Evolutionary conservation across 2,113 vertebrate species (phyloP), one percentile per base, ranked within the genome.

Genomic region (Panthera uncia): DNA sequence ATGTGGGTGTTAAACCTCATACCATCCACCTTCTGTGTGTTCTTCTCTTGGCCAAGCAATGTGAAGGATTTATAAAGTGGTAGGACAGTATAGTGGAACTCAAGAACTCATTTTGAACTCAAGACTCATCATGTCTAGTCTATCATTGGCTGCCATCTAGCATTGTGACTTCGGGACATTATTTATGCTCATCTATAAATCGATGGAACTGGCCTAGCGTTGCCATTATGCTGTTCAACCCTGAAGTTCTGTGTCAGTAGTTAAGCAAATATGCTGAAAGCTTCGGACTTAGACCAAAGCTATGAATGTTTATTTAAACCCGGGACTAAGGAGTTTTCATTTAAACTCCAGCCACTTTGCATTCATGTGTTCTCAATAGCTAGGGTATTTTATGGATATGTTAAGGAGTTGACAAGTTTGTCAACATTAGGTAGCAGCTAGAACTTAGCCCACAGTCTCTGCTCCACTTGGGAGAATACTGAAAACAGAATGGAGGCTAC

Each of bases 301-400:
- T 91, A 13, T 66, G 55, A 50, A 82, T 76, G 52, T 41, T 74
- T 80, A 65, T 74, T 94, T 82, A 89, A 96, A 80, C 21, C 38
- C 48, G 31, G 31, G 25, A 52, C 21, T 63, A 68, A 45, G 33
- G 68, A 63, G 13, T 86, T 81, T 89, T 85, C 23, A 25, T 38
- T 31, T 50, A 18, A 61, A 83, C 31, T 31, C 66, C 29, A 82
- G 66, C 6, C 12, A 36, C 91, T 93, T 86, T 92, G 15, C 69
- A 86, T 68, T 85, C n/a, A 27, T 71, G 16, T 57, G 33, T 96
- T 97, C n/a, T 96, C 48, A 73, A 36, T n/a, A 68, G 57, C 94
- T 45, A 86, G n/a, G 31, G 16, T 86, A 69, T 74, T 89, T 90
- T 55, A 78, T 74, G 41, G 33, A 19, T 88, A 79, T 83, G 92